A percentile compares a stretch with the other conserved stretches of the same genome.
Conservation (phyloP, 1,140 invertebrate genomes). For the Andrena cerasifolii region DNA sequence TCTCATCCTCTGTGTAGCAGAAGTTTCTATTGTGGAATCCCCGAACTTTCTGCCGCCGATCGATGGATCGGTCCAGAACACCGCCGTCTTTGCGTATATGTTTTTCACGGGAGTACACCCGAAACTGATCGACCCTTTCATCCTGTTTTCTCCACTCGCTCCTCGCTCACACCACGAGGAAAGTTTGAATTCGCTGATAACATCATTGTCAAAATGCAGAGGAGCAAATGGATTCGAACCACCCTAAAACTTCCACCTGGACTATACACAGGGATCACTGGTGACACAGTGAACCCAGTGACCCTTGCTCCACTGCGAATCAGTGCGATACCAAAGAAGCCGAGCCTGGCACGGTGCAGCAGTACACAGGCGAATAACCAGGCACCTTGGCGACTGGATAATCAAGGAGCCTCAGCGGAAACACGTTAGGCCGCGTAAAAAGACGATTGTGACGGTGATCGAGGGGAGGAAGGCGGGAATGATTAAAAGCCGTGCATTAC, state of each 20-base stretch:
- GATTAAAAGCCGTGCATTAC: constrained; percentile 43
- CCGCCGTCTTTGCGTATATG: constrained; percentile 37
- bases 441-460: too few species aligned
- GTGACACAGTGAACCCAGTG: too few species aligned
- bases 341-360: too few species aligned
- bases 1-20: neutral
- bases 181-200: neutral
- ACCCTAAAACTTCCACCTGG: neutral
- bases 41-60: constrained; percentile 34
- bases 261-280: neutral
- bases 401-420: neutral
- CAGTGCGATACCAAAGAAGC: too few species aligned
- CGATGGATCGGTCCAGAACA: constrained; percentile 7
- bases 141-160: neutral
- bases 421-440: too few species aligned
- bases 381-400: neutral
- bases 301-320: too few species aligned
- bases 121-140: neutral
- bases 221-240: neutral
- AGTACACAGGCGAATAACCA: neutral
- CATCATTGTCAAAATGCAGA: neutral
- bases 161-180: neutral
- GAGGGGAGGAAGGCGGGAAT: constrained; percentile 1
- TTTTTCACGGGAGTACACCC: constrained; percentile 38
- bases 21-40: constrained; percentile 51